Evolutionary conservation across 2,113 vertebrate genomes (phyloP).

Genomic region (Jaculus jaculus): DNA sequence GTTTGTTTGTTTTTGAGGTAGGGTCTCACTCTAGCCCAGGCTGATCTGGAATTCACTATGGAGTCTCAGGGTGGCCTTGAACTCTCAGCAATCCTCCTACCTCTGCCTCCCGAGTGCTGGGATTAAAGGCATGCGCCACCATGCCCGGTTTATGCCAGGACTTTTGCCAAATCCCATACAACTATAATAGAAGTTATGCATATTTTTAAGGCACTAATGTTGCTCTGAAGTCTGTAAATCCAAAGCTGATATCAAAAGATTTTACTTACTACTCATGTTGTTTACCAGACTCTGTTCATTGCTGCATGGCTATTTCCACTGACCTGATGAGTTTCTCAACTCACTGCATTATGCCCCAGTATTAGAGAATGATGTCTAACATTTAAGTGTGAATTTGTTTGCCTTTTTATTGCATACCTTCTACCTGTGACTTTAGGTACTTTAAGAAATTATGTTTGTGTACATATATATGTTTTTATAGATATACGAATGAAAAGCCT

Average conservation of each 20-base stretch:
- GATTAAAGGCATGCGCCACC: no score
- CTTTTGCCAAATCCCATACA: not conserved
- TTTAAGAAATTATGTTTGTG: slow-evolving; percentile 16
- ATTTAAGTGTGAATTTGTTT: slow-evolving; percentile 47
- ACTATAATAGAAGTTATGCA: not conserved
- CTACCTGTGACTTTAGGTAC: not conserved
- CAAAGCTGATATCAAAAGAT: not conserved
- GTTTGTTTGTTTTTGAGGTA: no score
- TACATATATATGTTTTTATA: not conserved
- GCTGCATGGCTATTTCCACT: slow-evolving; percentile 6
- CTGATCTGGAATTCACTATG: no score
- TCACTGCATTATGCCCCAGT: slow-evolving; percentile 37
- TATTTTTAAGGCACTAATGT: slow-evolving; percentile 13
- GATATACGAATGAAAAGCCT: not conserved
- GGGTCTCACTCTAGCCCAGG: no score
- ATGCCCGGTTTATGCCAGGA: not conserved
- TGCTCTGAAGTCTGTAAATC: slow-evolving; percentile 32
- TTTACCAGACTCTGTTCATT: not conserved
- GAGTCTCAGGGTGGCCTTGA: no score
- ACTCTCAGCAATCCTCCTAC: no score
- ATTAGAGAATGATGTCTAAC: slow-evolving; percentile 67
- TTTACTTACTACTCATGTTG: not conserved
- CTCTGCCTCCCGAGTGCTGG: no score
- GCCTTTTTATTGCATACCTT: slow-evolving; percentile 23
- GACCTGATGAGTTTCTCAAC: slow-evolving; percentile 64